Evolutionary conservation across 2,888 invertebrate genomes (phyloP).

Genomic region (Epinotia ramella): DNA sequence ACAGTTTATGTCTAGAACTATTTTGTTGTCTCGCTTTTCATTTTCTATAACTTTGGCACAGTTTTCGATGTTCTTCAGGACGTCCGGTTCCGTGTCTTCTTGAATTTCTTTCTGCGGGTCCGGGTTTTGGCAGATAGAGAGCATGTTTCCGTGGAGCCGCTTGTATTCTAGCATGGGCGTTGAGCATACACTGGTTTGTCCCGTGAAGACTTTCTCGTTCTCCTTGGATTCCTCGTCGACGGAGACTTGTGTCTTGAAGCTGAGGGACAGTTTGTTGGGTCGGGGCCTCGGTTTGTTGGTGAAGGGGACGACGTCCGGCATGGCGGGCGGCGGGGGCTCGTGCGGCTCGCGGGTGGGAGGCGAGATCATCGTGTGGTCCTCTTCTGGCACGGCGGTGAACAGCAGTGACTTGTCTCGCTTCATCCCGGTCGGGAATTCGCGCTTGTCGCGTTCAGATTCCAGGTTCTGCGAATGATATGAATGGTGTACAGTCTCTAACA

Average conservation of each 20-base stretch:
- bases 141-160: conserved; percentile 88
- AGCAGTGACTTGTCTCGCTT: conserved; percentile 92
- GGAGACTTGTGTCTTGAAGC: conserved; percentile 84
- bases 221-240: conserved; percentile 85
- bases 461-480: conserved; percentile 65
- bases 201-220: conserved; percentile 84
- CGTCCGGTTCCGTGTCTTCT: conserved; percentile 67
- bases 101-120: conserved; percentile 83
- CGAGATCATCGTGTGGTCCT: conserved; percentile 85
- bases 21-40: conserved; percentile 72
- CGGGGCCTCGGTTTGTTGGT: conserved; percentile 79
- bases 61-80: conserved; percentile 72
- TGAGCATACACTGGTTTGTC: conserved; percentile 91
- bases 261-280: conserved; percentile 85
- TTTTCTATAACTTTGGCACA: conserved; percentile 65
- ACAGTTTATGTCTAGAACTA: conserved; percentile 72
- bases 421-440: conserved; percentile 85
- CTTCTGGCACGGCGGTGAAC: conserved; percentile 94
- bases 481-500: not conserved
- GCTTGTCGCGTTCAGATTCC: conserved; percentile 79
- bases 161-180: conserved; percentile 92
- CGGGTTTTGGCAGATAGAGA: conserved; percentile 90
- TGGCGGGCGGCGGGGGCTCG: conserved; percentile 64
- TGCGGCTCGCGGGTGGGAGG: conserved; percentile 70
- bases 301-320: conserved; percentile 83